phyloP scores from a whole-genome alignment of 2,797 vertebrate genomes.

The Nannoperca obscura region DNA sequence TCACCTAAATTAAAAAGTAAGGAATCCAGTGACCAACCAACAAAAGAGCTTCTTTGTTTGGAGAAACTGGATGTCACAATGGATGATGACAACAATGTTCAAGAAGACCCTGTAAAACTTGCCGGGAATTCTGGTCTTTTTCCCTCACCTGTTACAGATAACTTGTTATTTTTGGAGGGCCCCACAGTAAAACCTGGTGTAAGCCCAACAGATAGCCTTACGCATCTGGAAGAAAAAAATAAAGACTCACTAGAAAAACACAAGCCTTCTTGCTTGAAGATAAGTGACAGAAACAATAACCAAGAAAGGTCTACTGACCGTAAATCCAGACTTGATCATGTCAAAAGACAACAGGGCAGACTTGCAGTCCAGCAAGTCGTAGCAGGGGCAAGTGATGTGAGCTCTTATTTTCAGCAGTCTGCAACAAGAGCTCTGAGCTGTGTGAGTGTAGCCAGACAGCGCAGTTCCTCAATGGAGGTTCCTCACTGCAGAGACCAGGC shows the following conservation, averaged over 20 bases:
- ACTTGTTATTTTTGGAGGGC: slow-evolving; percentile 69
- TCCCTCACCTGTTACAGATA: slow-evolving; percentile 81
- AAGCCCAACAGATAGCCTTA: slow-evolving; percentile 73
- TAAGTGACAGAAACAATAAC: slow-evolving; percentile 79
- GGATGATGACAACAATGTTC: slow-evolving; percentile 77
- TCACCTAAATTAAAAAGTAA: slow-evolving; percentile 74
- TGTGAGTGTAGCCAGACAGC: slow-evolving; percentile 76
- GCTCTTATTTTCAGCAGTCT: slow-evolving; percentile 54
- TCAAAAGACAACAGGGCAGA: slow-evolving; percentile 66
- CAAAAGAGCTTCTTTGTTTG: slow-evolving; percentile 83
- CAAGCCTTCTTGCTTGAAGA: slow-evolving; percentile 46
- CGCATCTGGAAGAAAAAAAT: slow-evolving; percentile 50
- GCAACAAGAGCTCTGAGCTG: slow-evolving; percentile 73
- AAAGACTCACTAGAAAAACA: slow-evolving; percentile 62
- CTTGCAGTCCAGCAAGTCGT: slow-evolving; percentile 43
- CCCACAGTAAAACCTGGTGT: slow-evolving; percentile 81
- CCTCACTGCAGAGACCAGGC: slow-evolving; percentile 74
- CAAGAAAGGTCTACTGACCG: slow-evolving; percentile 76
- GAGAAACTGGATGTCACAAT: slow-evolving; percentile 82
- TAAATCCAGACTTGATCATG: slow-evolving; percentile 79
- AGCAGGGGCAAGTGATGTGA: slow-evolving; percentile 40
- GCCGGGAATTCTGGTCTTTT: slow-evolving; percentile 80
- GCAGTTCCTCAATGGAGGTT: slow-evolving; percentile 81
- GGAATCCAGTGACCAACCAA: slow-evolving; percentile 73
- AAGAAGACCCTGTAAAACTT: slow-evolving; percentile 83